These are phyloP conservation scores for Rhabditoides inermis DNA, from an alignment of 2,888 invertebrate genomes.

Conservation along the genomic window DNA sequence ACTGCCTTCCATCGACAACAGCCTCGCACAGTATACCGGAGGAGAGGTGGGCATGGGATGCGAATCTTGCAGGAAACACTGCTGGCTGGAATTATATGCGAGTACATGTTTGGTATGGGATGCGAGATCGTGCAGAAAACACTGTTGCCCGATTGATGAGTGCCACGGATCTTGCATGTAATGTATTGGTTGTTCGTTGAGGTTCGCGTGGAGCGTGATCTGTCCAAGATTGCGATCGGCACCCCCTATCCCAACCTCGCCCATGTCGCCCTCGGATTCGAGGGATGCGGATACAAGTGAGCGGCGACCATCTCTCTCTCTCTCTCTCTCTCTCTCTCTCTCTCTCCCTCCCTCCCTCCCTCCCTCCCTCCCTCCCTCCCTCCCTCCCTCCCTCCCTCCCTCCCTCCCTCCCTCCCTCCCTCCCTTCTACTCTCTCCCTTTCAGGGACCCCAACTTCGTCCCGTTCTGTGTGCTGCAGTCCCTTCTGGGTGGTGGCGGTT, in stretches of 20 bases:
- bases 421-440: neutral
- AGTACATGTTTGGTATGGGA: neutral
- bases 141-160: neutral
- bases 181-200: too few species aligned
- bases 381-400: neutral
- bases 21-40: constrained; percentile 86
- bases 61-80: too few species aligned
- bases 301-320: neutral
- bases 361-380: constrained; percentile 3
- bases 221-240: constrained; percentile 63
- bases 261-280: constrained; percentile 83
- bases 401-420: neutral
- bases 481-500: constrained; percentile 99
- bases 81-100: neutral
- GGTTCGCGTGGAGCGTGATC: constrained; percentile 50
- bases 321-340: constrained; percentile 4
- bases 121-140: neutral
- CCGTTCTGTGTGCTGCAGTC: constrained; percentile 91
- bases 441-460: constrained; percentile 69
- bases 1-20: constrained; percentile 63
- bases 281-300: constrained; percentile 54
- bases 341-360: neutral
- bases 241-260: constrained; percentile 89
- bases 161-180: too few species aligned
- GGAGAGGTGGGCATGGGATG: constrained; percentile 68